Evolutionary conservation across 2,113 vertebrate species (phyloP).

Genomic region (Antennarius striatus): DNA sequence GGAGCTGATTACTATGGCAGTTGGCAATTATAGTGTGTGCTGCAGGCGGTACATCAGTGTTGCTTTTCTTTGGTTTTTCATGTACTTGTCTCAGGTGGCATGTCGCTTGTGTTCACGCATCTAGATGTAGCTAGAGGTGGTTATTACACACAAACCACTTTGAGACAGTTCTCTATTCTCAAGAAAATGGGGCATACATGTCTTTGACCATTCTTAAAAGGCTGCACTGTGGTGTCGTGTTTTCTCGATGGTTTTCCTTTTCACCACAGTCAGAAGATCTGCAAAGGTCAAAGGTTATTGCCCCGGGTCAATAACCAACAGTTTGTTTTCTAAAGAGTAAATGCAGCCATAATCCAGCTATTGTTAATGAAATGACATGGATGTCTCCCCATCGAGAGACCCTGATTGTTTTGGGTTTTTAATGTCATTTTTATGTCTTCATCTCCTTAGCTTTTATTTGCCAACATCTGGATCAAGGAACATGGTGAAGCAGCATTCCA

Average conservation of each 20-base stretch:
- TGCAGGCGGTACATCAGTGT: constrained; percentile 37
- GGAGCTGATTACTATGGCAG: constrained; percentile 41
- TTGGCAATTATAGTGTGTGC: constrained; percentile 47
- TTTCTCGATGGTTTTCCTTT: background rate
- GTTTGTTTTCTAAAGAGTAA: background rate
- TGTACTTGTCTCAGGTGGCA: constrained; percentile 66
- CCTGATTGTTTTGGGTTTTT: background rate
- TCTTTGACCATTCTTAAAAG: constrained; percentile 6
- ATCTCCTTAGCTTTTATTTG: background rate
- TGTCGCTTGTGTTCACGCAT: constrained; percentile 63
- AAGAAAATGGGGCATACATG: constrained; percentile 21
- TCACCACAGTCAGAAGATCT: background rate
- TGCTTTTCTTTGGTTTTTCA: constrained; percentile 40
- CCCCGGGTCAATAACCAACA: background rate
- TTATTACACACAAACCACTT: constrained; percentile 41
- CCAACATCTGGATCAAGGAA: background rate
- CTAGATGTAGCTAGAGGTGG: constrained; percentile 44
- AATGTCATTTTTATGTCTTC: background rate
- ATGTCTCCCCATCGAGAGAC: background rate
- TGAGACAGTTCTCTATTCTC: constrained; percentile 15
- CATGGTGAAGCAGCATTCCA: no score
- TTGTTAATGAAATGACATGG: background rate
- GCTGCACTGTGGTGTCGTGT: no score
- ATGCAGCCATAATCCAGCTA: background rate
- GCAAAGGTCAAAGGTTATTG: background rate